Evolutionary conservation across 2,113 vertebrate genomes (phyloP).

Genomic region (Phaetusa simplex): DNA sequence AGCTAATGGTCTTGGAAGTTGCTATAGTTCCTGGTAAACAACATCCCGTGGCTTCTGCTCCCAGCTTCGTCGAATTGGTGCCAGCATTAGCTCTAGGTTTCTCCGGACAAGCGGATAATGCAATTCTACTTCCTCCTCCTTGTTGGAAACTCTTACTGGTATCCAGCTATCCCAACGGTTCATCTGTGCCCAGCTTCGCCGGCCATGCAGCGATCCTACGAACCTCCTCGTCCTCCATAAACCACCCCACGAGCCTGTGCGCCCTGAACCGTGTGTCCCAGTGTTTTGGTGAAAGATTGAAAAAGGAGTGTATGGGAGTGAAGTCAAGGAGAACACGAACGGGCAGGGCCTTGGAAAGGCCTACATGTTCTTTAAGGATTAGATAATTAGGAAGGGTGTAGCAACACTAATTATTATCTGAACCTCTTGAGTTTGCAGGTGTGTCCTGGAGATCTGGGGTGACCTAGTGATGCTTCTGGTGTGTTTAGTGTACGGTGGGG

Average conservation of each 20-base stretch:
- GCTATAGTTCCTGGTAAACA: slow-evolving; percentile 23
- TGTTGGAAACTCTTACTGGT: not conserved
- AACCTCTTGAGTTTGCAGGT: fast-evolving
- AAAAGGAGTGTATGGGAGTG: fast-evolving
- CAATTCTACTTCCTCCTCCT: not conserved
- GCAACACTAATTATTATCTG: not conserved
- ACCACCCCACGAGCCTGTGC: fast-evolving
- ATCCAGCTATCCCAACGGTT: fast-evolving
- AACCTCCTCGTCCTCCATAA: not conserved
- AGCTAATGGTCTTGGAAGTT: slow-evolving; percentile 22
- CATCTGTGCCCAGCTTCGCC: fast-evolving
- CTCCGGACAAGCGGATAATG: fast-evolving
- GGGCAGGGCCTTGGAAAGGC: not conserved
- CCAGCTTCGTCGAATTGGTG: fast-evolving
- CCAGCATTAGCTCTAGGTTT: not conserved
- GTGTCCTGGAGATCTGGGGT: not conserved
- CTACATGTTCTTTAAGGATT: fast-evolving
- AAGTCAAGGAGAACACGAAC: not conserved
- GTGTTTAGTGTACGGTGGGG: not conserved
- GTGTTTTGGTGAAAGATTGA: fast-evolving
- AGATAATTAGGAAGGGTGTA: not conserved
- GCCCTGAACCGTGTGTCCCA: not conserved
- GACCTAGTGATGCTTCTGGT: not conserved
- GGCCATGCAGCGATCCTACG: fast-evolving
- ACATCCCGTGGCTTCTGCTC: not conserved